Evolutionary conservation across 2,113 vertebrate genomes (phyloP), one percentile per base, ranked within the genome.

Genomic region (Mola mola): DNA sequence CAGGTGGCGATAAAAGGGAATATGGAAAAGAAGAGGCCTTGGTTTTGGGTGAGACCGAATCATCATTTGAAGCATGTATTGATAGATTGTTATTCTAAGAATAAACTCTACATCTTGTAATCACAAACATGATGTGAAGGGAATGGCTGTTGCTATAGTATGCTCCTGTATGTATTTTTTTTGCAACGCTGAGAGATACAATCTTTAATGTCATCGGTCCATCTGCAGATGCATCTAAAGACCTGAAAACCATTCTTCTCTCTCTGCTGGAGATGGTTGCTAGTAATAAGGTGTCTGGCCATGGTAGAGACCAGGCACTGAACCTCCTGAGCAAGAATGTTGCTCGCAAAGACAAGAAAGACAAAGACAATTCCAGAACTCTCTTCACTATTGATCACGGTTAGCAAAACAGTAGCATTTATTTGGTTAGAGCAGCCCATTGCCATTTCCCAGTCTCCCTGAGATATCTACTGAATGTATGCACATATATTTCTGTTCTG

Each of bases 301-400:
- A 95, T 37, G 97, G 97, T 22, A 89, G 97, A 79, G 97, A 99
- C 72, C 94, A 93, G 82, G 96, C 96, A 0, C 90, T 99, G 46
- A 99, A 96, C 81, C 93, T 99, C 8, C 93, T 99, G 68, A 93
- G 89, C 75, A 98, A 91, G 80, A 99, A 98, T 7, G 93, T 98
- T 25, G 96, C 97, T 0, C 93, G 97, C 64, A 93, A 89, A 52
- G 79, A 93, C 78, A 93, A 92, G 20, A 93, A 89, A 56, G 82
- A 89, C n/a, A 83, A 52, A 0, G 94, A 98, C 79, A 90, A 98
- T 83, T 94, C 94, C 25, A 94, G 79, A 25, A 80, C 87, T 49
- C 89, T 94, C 64, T 98, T 96, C 63, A 96, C 96, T 6, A 87
- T 99, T 0, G 97, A 98, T 74, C 84, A 95, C 0, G 96, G 97